Percentiles rank a stretch among this genome's conserved stretches.
Conservation (phyloP, 2,888 invertebrate genomes). For the Leucophenga montana region DNA sequence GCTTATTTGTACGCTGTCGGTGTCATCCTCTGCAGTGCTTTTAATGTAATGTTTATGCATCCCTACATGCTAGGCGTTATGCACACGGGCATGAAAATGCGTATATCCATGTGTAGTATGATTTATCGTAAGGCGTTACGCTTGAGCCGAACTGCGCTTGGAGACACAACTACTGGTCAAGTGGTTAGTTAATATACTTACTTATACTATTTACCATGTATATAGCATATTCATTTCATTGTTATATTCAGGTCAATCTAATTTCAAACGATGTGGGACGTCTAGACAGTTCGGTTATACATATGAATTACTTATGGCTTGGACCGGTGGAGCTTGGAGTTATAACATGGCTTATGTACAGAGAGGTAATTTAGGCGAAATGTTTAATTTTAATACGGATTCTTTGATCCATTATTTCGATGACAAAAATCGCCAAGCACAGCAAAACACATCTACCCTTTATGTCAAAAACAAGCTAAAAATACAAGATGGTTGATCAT, state of each 20-base stretch:
- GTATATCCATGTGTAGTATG: conserved; percentile 80
- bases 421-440: too few species aligned
- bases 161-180: conserved; percentile 83
- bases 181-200: conserved; percentile 75
- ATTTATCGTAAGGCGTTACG: conserved; percentile 80
- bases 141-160: conserved; percentile 82
- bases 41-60: conserved; percentile 87
- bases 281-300: conserved; percentile 80
- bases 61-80: conserved; percentile 87
- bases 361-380: conserved; percentile 73
- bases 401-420: too few species aligned
- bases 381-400: too few species aligned
- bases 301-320: conserved; percentile 93
- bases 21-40: conserved; percentile 82
- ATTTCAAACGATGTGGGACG: conserved; percentile 94
- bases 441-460: too few species aligned
- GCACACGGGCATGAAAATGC: conserved; percentile 79
- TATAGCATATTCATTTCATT: too few species aligned
- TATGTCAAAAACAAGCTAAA: too few species aligned
- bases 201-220: too few species aligned
- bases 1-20: conserved; percentile 85
- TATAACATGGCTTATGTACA: conserved; percentile 85
- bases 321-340: conserved; percentile 88
- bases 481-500: too few species aligned
- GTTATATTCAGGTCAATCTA: conserved; percentile 77